These are phyloP conservation scores for Herpetotheres cachinnans DNA, from an alignment of 2,113 vertebrate species.

Conservation along the genomic window DNA sequence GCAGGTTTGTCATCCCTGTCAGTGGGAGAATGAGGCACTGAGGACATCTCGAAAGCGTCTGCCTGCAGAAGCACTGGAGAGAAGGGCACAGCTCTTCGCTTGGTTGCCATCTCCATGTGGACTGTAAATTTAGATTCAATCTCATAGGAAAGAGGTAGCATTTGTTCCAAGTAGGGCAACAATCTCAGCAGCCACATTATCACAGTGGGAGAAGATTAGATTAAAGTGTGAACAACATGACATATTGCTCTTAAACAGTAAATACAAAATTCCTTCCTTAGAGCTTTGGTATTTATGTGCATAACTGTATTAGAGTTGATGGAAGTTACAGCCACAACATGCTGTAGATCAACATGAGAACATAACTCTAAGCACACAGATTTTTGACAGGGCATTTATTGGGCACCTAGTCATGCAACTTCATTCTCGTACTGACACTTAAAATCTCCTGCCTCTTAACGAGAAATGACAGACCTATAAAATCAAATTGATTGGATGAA, in stretches of 20 bases:
- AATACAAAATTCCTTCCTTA: slow-evolving; percentile 39
- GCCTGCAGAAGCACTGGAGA: background rate
- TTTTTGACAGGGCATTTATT: slow-evolving; percentile 13
- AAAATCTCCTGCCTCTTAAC: background rate
- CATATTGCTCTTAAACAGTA: slow-evolving; percentile 48
- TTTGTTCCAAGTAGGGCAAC: slow-evolving; percentile 44
- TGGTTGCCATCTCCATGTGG: background rate
- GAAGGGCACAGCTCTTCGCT: background rate
- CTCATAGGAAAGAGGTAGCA: slow-evolving; percentile 1
- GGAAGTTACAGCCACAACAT: slow-evolving; percentile 19
- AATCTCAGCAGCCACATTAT: slow-evolving; percentile 45
- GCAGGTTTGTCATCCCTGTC: background rate
- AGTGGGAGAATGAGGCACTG: background rate
- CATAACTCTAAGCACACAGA: background rate
- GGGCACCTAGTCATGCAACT: background rate
- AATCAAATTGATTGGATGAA: background rate
- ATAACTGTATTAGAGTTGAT: background rate
- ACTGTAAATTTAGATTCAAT: background rate
- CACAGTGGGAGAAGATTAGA: slow-evolving; percentile 55
- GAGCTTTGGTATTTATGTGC: slow-evolving; percentile 3
- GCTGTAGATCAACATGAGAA: background rate
- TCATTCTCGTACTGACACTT: background rate
- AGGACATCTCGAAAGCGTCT: background rate
- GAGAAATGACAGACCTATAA: background rate
- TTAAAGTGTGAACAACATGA: slow-evolving; percentile 43